Evolutionary conservation across 2,888 invertebrate genomes (phyloP).

Genomic region (Sicus ferrugineus): DNA sequence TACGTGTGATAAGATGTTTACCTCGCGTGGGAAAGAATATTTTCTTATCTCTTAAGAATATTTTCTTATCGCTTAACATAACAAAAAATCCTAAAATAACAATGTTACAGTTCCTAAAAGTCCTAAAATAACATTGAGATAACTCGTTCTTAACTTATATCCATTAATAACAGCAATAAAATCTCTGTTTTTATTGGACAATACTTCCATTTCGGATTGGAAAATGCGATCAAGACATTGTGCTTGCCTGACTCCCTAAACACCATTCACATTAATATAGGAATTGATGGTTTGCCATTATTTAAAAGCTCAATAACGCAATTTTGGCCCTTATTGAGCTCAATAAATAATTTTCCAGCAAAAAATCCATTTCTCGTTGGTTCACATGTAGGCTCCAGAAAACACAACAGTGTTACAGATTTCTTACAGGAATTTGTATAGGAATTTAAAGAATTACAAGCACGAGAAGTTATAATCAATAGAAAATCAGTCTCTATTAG

Average conservation of each 20-base stretch:
- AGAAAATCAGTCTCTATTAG: neutral
- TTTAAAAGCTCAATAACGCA: constrained; percentile 1
- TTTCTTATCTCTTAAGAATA: no score
- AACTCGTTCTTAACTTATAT: no score
- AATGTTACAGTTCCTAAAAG: no score
- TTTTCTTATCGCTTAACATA: no score
- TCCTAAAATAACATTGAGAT: no score
- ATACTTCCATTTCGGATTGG: constrained; percentile 2
- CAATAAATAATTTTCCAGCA: neutral
- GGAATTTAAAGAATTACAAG: neutral
- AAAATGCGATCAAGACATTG: neutral
- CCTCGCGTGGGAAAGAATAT: no score
- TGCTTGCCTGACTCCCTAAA: neutral
- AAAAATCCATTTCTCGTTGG: constrained; percentile 8
- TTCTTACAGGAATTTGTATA: constrained; percentile 1
- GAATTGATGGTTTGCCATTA: neutral
- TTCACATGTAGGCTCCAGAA: neutral
- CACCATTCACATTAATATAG: neutral
- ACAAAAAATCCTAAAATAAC: no score
- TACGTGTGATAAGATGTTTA: no score
- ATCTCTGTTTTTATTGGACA: no score
- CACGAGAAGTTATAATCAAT: neutral
- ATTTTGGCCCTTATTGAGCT: neutral
- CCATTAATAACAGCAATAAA: no score
- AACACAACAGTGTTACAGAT: neutral